Base-by-base conservation (phyloP, 2,797 vertebrate genomes). In the Acanthis flammea region DNA sequence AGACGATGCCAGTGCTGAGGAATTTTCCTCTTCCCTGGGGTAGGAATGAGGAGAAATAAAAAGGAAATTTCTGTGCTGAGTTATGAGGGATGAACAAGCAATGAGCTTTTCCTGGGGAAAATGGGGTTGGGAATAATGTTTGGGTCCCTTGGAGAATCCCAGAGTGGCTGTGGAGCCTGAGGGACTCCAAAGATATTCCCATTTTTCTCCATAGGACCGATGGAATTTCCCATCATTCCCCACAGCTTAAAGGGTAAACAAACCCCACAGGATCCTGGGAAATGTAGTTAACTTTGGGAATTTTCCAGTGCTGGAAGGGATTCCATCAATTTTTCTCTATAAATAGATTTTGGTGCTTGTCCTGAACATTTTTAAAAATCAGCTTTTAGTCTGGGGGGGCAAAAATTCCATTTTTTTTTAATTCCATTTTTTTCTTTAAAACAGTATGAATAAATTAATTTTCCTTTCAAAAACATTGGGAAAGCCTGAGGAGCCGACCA, bases 391-490 rank as follows among this genome's bases (percentile, higher is more conserved):
- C 19, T 7, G 3, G 12, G 7, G 17, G 0, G 4, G 39, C 0
- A 10, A 61, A 2, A 35, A 21, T 9, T 31, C 31, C 21, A 13
- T 2, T 61, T 77, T 74, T 66, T 6, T 61, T 74, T 9, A 35
- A 10, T 35, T 35, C 35, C 9, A 35, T 35, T 35, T 35, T 35
- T 35, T 35, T 35, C 25, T 44, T 18, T 10, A 66, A 78, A 70
- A 1, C 4, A 9, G 1, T 0, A 15, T 0, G 7, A 24, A 41
- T 16, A 28, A 48, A 71, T 16, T 2, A 3, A 30, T 18, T 16
- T 63, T 47, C 4, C n/a, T 48, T 42, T 16, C 19, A 47, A 35
- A 54, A 83, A 12, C 1, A 3, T 9, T 19, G 12, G 51, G 6
- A 60, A 63, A 68, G 1, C 5, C 19, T 21, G 51, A 70, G 35